phyloP scores from a whole-genome alignment of 1,140 invertebrate species.

The Calephelis nemesis region DNA sequence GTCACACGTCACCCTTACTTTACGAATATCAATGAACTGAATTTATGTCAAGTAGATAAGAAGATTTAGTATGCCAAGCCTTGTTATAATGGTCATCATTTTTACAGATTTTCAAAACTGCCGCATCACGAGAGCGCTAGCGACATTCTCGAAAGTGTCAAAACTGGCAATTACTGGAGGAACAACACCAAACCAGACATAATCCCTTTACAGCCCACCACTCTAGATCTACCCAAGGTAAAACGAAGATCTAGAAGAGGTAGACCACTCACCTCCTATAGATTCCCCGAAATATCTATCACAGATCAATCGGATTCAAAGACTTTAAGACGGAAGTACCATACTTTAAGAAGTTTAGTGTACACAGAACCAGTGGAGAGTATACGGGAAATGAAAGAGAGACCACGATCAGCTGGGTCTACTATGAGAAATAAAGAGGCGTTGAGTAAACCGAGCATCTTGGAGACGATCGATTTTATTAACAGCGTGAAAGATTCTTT shows the following conservation, averaged over 20 bases:
- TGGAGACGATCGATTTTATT: slow-evolving; percentile 71
- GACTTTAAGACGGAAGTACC: slow-evolving; percentile 62
- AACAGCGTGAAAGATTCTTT: slow-evolving; percentile 65
- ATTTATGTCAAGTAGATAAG: too few relatives aligned
- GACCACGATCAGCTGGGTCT: slow-evolving; percentile 62
- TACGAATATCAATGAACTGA: too few relatives aligned
- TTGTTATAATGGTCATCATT: neutral
- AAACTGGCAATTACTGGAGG: slow-evolving; percentile 63
- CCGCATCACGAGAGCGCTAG: slow-evolving; percentile 54
- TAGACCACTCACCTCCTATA: slow-evolving; percentile 50
- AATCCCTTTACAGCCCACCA: slow-evolving; percentile 48
- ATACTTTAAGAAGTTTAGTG: slow-evolving; percentile 63
- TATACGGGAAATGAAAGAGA: slow-evolving; percentile 53
- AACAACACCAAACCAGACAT: slow-evolving; percentile 65
- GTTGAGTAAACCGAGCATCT: slow-evolving; percentile 59
- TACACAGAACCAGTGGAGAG: slow-evolving; percentile 66
- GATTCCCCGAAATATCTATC: slow-evolving; percentile 68
- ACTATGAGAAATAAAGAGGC: slow-evolving; percentile 58
- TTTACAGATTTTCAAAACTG: neutral
- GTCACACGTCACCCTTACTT: too few relatives aligned
- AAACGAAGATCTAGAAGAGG: slow-evolving; percentile 41
- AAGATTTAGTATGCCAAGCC: too few relatives aligned
- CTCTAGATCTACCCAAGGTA: slow-evolving; percentile 40
- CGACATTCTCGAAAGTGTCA: slow-evolving; percentile 59
- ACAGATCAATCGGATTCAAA: slow-evolving; percentile 60